Evolutionary conservation across 1,140 invertebrate genomes (phyloP).

Genomic region (Drosophila erecta): DNA sequence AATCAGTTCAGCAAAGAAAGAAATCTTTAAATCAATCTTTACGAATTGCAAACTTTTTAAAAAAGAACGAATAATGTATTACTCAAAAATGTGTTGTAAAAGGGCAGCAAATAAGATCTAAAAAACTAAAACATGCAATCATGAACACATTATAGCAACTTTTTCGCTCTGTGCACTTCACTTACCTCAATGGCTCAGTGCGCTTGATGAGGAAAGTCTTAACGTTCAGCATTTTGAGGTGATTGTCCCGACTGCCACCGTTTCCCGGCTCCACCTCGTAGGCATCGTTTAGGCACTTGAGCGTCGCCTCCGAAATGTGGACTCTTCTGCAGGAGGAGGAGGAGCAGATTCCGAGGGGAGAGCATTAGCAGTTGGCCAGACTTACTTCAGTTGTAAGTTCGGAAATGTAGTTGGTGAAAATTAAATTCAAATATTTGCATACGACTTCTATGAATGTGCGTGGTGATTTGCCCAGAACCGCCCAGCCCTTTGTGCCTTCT

Average conservation of each 20-base stretch:
- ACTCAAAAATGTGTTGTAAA: too few relatives aligned
- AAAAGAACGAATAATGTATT: too few relatives aligned
- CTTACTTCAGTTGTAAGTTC: constrained; percentile 2
- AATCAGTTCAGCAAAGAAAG: too few relatives aligned
- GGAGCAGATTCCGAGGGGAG: neutral
- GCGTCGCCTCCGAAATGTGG: constrained; percentile 95
- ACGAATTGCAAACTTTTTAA: too few relatives aligned
- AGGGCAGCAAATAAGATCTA: too few relatives aligned
- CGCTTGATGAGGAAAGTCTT: constrained; percentile 96
- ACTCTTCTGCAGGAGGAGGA: constrained; percentile 89
- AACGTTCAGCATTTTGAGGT: constrained; percentile 94
- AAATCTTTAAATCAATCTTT: too few relatives aligned
- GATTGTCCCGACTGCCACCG: constrained; percentile 93
- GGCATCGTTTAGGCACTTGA: constrained; percentile 92
- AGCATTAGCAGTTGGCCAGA: constrained; percentile 10
- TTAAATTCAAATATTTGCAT: constrained; percentile 82
- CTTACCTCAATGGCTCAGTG: constrained; percentile 89
- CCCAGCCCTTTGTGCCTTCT: constrained; percentile 33
- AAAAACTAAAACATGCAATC: too few relatives aligned
- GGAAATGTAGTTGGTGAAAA: constrained; percentile 69
- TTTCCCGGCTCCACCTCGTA: constrained; percentile 97
- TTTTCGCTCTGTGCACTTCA: constrained; percentile 50
- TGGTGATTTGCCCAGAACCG: constrained; percentile 45
- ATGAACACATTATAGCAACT: too few relatives aligned
- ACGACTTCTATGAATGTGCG: constrained; percentile 70